These are phyloP conservation scores for Thelaira solivaga DNA, from an alignment of 2,888 invertebrate genomes.

Conservation along the genomic window DNA sequence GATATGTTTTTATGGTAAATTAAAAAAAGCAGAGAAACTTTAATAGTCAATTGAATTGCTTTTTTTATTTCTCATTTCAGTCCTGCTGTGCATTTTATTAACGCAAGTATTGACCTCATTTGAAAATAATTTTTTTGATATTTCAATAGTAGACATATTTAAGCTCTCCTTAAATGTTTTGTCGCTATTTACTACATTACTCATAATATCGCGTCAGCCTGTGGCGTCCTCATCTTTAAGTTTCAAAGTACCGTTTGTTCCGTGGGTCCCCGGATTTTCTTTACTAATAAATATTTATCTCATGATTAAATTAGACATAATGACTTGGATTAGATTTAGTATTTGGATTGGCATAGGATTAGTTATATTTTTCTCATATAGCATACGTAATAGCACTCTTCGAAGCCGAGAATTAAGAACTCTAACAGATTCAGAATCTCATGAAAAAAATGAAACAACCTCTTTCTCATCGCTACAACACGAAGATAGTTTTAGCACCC, in stretches of 20 bases:
- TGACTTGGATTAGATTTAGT: constrained; percentile 90
- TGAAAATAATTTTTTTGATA: constrained; percentile 66
- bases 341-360: constrained; percentile 86
- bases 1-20: constrained; percentile 76
- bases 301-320: constrained; percentile 81
- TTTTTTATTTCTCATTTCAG: constrained; percentile 61
- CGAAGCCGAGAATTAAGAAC: constrained; percentile 66
- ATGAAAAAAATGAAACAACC: constrained; percentile 65
- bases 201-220: constrained; percentile 81
- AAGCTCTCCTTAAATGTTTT: constrained; percentile 66
- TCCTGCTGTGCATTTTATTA: constrained; percentile 69
- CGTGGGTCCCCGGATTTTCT: constrained; percentile 87
- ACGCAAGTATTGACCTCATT: constrained; percentile 69
- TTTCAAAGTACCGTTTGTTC: constrained; percentile 88
- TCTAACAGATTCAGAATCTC: constrained; percentile 63
- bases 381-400: constrained; percentile 79
- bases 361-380: constrained; percentile 80
- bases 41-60: neutral
- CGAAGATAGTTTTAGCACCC: constrained; percentile 47
- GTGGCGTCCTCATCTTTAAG: constrained; percentile 81
- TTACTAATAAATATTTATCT: constrained; percentile 90
- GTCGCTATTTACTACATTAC: constrained; percentile 77
- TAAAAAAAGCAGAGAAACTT: neutral
- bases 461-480: constrained; percentile 44
- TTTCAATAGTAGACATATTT: constrained; percentile 63